These are phyloP conservation scores for Phytoseiulus persimilis DNA, from an alignment of 2,888 invertebrate genomes.

Conservation along the genomic window DNA sequence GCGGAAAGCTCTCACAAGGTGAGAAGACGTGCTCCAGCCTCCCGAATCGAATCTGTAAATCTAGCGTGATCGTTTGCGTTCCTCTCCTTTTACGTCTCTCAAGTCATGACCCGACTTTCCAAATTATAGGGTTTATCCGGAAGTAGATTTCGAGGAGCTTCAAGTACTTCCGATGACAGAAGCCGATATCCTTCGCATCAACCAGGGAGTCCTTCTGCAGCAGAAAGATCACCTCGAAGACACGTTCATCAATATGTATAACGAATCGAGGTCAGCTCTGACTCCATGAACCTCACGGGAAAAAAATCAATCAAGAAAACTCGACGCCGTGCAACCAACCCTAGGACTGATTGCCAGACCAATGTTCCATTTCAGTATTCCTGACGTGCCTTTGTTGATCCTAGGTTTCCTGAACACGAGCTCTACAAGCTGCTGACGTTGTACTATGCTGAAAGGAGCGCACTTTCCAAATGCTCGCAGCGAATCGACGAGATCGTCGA, in stretches of 20 bases:
- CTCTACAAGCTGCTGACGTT: neutral
- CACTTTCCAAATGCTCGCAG: slow-evolving; percentile 11
- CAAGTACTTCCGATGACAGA: slow-evolving; percentile 20
- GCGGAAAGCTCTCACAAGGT: slow-evolving; percentile 29
- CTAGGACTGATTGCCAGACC: too few species aligned
- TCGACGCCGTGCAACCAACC: too few species aligned
- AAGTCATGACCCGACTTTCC: too few species aligned
- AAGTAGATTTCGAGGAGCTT: slow-evolving; percentile 19
- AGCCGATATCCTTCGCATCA: slow-evolving; percentile 9
- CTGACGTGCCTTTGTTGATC: neutral
- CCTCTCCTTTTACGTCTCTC: too few species aligned
- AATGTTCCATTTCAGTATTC: too few species aligned
- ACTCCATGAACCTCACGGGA: neutral
- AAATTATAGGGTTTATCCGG: slow-evolving; percentile 34
- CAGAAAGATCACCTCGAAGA: slow-evolving; percentile 14
- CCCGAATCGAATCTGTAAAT: too few species aligned
- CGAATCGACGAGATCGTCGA: slow-evolving; percentile 7
- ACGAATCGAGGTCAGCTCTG: neutral
- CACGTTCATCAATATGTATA: slow-evolving; percentile 23
- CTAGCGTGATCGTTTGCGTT: too few species aligned
- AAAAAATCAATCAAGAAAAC: too few species aligned
- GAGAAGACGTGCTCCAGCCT: too few species aligned
- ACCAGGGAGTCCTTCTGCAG: slow-evolving; percentile 27
- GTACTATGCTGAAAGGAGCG: slow-evolving; percentile 16
- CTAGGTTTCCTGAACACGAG: slow-evolving; percentile 19